Evolutionary conservation across 2,888 invertebrate genomes (phyloP).

Genomic region (Galeruca laticollis): DNA sequence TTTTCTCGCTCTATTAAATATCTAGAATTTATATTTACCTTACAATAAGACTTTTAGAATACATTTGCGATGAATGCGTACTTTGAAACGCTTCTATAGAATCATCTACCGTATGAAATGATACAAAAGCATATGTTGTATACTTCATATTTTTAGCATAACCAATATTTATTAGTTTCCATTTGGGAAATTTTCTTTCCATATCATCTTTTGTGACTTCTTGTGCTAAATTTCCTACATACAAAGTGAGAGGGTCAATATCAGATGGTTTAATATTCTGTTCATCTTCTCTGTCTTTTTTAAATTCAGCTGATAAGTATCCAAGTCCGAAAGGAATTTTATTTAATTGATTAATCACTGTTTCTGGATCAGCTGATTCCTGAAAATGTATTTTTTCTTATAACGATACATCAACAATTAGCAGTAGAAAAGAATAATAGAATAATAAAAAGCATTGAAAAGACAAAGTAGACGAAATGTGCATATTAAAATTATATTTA

Average conservation of each 20-base stretch:
- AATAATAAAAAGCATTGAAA: too few relatives aligned
- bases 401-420: not conserved
- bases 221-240: constrained; percentile 76
- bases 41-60: constrained; percentile 75
- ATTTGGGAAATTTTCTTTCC: constrained; percentile 72
- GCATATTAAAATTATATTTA: too few relatives aligned
- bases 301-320: constrained; percentile 72
- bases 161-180: constrained; percentile 72
- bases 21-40: constrained; percentile 60
- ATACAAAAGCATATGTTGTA: constrained; percentile 76
- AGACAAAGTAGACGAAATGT: too few relatives aligned
- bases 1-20: too few relatives aligned
- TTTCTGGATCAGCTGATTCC: constrained; percentile 70
- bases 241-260: constrained; percentile 75
- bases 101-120: constrained; percentile 72
- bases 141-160: constrained; percentile 77
- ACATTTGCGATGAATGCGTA: constrained; percentile 72
- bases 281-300: constrained; percentile 71
- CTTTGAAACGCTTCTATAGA: constrained; percentile 74
- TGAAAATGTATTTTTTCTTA: constrained; percentile 46
- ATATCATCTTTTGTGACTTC: constrained; percentile 74
- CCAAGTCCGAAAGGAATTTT: constrained; percentile 72
- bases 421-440: too few relatives aligned
- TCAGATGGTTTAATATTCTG: constrained; percentile 69
- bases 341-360: constrained; percentile 71